phyloP scores from a whole-genome alignment of 2,113 vertebrate genomes.

The Chascanopsetta lugubris region DNA sequence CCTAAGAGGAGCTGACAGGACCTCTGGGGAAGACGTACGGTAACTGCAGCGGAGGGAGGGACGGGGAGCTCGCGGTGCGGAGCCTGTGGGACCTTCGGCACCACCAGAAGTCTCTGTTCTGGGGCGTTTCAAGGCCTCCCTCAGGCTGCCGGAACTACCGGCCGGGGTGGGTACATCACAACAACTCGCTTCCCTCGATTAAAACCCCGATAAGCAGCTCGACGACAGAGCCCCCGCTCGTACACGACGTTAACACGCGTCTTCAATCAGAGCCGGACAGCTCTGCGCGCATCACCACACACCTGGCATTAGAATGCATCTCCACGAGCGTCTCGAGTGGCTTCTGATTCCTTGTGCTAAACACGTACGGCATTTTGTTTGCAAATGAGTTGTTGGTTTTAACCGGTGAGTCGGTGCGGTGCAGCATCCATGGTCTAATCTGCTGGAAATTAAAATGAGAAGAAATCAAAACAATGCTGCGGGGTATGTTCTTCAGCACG shows the following conservation, averaged over 20 bases:
- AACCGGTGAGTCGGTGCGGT: neutral
- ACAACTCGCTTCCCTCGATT: constrained; percentile 57
- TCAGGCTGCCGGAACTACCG: constrained; percentile 50
- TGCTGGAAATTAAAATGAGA: too few species aligned
- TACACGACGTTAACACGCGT: too few species aligned
- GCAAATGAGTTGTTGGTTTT: neutral
- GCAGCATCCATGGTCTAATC: too few species aligned
- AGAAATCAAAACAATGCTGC: too few species aligned
- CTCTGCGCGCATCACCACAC: neutral
- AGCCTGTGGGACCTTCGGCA: constrained; percentile 52
- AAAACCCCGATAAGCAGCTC: constrained; percentile 44
- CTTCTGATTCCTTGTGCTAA: neutral
- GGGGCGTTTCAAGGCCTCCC: constrained; percentile 58
- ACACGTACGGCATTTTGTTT: neutral
- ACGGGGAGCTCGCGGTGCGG: constrained; percentile 31
- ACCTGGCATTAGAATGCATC: neutral
- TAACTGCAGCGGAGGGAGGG: constrained; percentile 57
- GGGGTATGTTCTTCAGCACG: too few species aligned
- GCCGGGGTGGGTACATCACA: constrained; percentile 47
- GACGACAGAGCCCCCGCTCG: constrained; percentile 24
- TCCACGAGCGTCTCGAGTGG: neutral
- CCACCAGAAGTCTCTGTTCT: constrained; percentile 38
- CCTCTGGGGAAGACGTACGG: constrained; percentile 65
- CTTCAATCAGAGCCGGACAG: neutral
- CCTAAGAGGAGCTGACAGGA: constrained; percentile 75